Conservation (phyloP, 2,113 vertebrate genomes). For the Formicarius rufipectus region DNA sequence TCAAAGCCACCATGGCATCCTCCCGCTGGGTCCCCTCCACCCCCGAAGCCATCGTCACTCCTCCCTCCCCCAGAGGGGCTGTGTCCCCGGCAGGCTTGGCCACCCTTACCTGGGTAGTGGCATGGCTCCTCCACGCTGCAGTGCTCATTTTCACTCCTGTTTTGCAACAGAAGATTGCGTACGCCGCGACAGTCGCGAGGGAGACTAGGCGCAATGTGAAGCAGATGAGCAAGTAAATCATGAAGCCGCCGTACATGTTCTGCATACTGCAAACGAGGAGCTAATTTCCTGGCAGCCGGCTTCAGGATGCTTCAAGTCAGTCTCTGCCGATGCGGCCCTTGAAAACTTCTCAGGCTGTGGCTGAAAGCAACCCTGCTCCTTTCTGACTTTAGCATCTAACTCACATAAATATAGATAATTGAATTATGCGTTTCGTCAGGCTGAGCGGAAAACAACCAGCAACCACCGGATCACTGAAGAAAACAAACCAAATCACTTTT, state of each 20-base stretch:
- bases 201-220: constrained; percentile 1
- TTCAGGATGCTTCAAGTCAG: neutral
- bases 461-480: neutral
- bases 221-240: constrained; percentile 35
- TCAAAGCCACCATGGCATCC: neutral
- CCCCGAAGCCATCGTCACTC: neutral
- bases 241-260: neutral
- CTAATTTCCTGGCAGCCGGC: constrained; percentile 12
- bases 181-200: neutral
- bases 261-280: constrained; percentile 26
- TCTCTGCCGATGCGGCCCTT: neutral
- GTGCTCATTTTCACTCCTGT: constrained; percentile 19
- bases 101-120: neutral
- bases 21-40: rapidly evolving
- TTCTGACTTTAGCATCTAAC: neutral
- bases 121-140: neutral
- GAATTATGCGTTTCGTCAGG: neutral
- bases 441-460: neutral
- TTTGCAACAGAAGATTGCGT: constrained; percentile 9
- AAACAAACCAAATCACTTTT: neutral
- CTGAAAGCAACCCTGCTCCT: neutral
- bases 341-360: neutral
- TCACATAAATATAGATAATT: neutral
- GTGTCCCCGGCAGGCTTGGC: neutral
- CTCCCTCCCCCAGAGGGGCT: rapidly evolving